These are phyloP conservation scores for Drosophila melanica DNA, from an alignment of 1,140 invertebrate species.

Conservation along the genomic window DNA sequence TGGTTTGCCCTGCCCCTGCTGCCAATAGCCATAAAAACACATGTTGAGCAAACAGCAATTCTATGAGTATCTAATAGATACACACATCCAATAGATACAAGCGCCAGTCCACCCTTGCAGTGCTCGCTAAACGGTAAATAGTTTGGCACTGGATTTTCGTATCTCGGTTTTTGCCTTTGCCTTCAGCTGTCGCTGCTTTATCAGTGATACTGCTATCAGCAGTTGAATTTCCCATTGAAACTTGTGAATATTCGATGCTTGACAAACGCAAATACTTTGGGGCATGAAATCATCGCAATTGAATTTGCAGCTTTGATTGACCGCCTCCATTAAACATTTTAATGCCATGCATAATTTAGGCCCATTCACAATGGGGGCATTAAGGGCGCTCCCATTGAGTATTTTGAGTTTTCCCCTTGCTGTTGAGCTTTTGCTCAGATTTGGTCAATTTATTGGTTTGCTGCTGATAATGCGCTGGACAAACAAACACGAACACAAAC, in stretches of 20 bases:
- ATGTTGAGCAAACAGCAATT: conserved; percentile 37
- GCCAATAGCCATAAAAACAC: conserved; percentile 23
- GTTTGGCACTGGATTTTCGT: neutral
- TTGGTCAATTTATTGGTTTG: conserved; percentile 54
- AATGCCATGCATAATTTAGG: conserved; percentile 44
- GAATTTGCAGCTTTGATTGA: conserved; percentile 41
- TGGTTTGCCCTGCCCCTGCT: neutral
- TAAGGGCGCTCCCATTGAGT: too few species aligned
- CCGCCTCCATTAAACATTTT: conserved; percentile 30
- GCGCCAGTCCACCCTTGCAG: conserved; percentile 16
- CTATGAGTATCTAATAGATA: conserved; percentile 4
- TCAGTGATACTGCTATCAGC: conserved; percentile 51
- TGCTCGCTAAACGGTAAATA: conserved; percentile 39
- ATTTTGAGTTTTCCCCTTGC: neutral
- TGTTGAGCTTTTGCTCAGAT: conserved; percentile 36
- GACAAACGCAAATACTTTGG: conserved; percentile 38
- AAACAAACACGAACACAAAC: conserved; percentile 42
- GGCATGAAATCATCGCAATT: conserved; percentile 48
- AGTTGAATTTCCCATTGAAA: neutral
- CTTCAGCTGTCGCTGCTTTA: conserved; percentile 18
- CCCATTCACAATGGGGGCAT: conserved; percentile 14
- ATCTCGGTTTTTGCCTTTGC: too few species aligned
- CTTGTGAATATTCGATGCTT: conserved; percentile 27
- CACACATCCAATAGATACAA: neutral
- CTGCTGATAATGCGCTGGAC: conserved; percentile 39